Base-by-base conservation (phyloP, 2,888 invertebrate species). In the Tribolium freemani region DNA sequence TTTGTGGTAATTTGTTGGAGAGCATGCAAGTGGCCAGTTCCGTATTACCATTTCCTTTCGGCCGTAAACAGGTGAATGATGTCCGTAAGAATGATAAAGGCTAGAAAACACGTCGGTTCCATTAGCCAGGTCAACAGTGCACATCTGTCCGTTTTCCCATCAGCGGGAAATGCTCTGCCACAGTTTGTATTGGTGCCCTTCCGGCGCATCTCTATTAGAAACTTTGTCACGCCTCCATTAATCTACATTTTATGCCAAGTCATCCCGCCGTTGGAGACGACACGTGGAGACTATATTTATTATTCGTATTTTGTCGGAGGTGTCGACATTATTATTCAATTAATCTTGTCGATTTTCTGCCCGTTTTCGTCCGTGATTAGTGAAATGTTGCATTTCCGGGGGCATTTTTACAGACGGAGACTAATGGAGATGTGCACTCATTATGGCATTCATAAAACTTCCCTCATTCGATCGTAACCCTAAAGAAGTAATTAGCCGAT, bases 81-180 rank as follows among this genome's bases (percentile, higher is more conserved):
- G 72, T 75, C 72, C 63, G 74, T 75, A 77, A 75, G 76, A 75
- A 76, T 75, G 76, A 73, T 75, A 79, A 78, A 82, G 79, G 77
- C 78, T 77, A 63, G 78, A 81, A 83, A 82, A 83, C 80, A 81
- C 80, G 78, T 74, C 74, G 79, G 80, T 82, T 84, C 84, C 83
- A 83, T 83, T 84, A 84, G 83, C 76, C 80, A 81, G 83, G 84
- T 83, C 84, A 83, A 84, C 83, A 83, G 77, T 79, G 72, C 71
- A 77, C 83, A 83, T 81, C 79, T 83, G 82, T 75, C 72, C 69
- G 69, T 69, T 76, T 82, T 79, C 82, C 81, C 81, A 80, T 63
- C 75, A 73, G 69, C 56, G 56, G 79, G 73, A 73, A 70, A 64
- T 54, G 56, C 70, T 70, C 70, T 45, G 69, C 70, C 70, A 66